phyloP scores from a whole-genome alignment of 2,888 invertebrate species.

The Andrena praecox region DNA sequence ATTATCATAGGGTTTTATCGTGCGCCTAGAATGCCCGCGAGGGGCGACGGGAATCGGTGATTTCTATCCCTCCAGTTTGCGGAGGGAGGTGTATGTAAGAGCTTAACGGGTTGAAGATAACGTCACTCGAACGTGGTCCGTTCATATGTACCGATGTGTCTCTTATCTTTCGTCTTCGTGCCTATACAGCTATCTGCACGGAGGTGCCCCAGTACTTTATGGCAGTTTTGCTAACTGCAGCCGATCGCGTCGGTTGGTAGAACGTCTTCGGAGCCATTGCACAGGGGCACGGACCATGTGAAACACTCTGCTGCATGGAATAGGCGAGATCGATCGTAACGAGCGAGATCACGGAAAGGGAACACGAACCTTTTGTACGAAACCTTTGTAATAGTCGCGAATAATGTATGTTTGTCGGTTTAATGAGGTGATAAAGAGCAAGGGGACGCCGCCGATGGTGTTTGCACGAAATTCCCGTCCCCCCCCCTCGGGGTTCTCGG shows the following conservation, averaged over 20 bases:
- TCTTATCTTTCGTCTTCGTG: not conserved
- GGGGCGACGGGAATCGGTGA: conserved; percentile 28
- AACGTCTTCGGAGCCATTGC: conserved; percentile 1
- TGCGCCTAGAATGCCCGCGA: conserved; percentile 16
- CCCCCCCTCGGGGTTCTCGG: conserved; percentile 27
- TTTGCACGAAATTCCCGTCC: conserved; percentile 3
- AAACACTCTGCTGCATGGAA: not conserved
- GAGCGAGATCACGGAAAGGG: conserved; percentile 37
- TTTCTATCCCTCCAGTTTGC: not conserved
- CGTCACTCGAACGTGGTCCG: not conserved
- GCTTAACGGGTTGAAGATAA: not conserved
- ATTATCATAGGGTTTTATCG: conserved; percentile 48
- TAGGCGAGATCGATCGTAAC: not conserved
- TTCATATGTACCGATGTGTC: not conserved
- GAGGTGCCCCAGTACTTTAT: not conserved
- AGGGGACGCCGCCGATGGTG: too few species aligned
- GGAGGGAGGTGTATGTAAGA: not conserved
- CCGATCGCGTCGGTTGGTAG: not conserved
- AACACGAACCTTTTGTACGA: conserved; percentile 51
- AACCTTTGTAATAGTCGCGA: conserved; percentile 40
- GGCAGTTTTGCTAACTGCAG: not conserved
- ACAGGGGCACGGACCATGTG: not conserved
- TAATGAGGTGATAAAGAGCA: not conserved
- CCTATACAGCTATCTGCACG: not conserved
- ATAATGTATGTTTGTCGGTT: not conserved